Evolutionary conservation across 2,797 vertebrate genomes (phyloP).

Genomic region (Falco novaeseelandiae): DNA sequence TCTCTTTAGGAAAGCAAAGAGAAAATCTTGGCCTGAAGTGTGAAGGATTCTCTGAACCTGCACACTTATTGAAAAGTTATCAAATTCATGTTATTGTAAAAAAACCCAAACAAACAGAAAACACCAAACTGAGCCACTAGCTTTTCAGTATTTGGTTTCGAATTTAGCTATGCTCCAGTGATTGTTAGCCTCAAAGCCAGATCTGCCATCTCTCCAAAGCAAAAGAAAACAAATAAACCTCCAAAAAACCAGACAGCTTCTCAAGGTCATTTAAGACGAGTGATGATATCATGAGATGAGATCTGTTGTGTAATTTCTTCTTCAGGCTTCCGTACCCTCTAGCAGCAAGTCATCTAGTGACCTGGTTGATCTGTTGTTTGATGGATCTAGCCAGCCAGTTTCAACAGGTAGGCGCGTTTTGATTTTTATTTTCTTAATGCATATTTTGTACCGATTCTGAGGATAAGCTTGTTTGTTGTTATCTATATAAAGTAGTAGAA

Average conservation of each 20-base stretch:
- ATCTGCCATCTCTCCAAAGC: not conserved
- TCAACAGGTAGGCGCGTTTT: conserved; percentile 78
- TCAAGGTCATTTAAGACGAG: not conserved
- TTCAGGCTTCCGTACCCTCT: conserved; percentile 82
- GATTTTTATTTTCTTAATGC: not conserved
- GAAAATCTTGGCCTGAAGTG: not conserved
- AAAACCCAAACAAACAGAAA: not conserved
- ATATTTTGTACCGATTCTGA: not conserved
- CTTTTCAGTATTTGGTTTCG: not conserved
- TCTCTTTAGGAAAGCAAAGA: not conserved
- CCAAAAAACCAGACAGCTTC: not conserved
- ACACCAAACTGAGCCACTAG: not conserved
- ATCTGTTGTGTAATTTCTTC: conserved; percentile 30
- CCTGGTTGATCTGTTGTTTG: conserved; percentile 90
- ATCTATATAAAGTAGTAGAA: not conserved
- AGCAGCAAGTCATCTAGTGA: conserved; percentile 81
- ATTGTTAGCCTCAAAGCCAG: not conserved
- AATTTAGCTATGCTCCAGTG: not conserved
- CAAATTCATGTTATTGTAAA: not conserved
- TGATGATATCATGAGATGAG: not conserved
- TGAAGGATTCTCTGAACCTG: not conserved
- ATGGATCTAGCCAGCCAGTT: conserved; percentile 81
- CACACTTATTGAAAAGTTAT: not conserved
- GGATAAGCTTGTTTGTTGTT: not conserved
- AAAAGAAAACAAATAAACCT: not conserved